Evolutionary conservation across 2,113 vertebrate species (phyloP), one percentile per base, ranked within the genome.

Genomic region (Rhinichthys klamathensis): DNA sequence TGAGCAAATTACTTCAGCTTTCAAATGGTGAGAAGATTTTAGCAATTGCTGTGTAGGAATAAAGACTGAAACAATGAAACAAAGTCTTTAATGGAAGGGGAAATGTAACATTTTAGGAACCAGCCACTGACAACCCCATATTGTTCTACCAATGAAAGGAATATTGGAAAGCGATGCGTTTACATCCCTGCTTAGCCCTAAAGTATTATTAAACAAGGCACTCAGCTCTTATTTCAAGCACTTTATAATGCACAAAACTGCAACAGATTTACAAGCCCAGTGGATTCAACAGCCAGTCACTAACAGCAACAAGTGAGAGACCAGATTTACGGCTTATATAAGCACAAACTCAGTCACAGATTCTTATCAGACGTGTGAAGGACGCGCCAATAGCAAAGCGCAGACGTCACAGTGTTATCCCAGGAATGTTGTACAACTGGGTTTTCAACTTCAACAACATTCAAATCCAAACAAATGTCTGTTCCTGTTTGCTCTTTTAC

Each of bases 401-500:
- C 56, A 25, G 32, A 79, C 76, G 56, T 61, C 76, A 60, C 35
- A n/a, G 16, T 10, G 60, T 67, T 2, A 30, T 74, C 12, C 21
- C 38, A 67, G 58, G 83, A 89, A 87, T 84, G 80, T 81, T 80
- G 80, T 63, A 27, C 65, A 32, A 69, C 86, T 27, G 10, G 75
- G 21, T 72, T 72, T 38, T 72, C 21, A 4, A 23, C 67, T 70
- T 41, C 35, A 23, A 12, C 38, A 77, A 23, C 30, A 30, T 80
- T 77, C 16, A 67, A 75, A 83, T 80, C 44, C 65, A 80, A 83
- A 85, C 83, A 85, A 41, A 0, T 21, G n/a, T 3, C 44, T 81
- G 16, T 49, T 41, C 54, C 25, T 58, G 10, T 12, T 1, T 78
- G 32, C 3, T 79, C 1, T n/a, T 46, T 83, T 51, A n/a, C 41